Percentiles rank a stretch among this genome's conserved stretches.
Conservation (phyloP, 35 echinoderm and acorn worm species). For the Anneissia japonica region DNA sequence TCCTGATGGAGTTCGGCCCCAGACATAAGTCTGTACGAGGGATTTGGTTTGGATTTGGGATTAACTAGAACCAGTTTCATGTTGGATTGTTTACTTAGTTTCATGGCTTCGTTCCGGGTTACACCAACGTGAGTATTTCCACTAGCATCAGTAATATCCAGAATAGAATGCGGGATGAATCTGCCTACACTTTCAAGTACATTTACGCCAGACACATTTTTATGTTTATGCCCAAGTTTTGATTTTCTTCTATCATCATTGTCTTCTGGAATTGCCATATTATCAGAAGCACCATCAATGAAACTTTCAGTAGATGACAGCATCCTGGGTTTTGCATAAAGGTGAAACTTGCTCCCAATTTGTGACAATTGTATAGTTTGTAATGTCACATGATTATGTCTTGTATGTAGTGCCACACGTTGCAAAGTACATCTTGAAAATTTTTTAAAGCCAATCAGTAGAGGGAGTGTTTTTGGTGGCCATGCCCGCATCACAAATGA, state of each 20-base stretch:
- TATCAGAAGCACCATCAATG: not conserved
- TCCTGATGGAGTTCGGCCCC: not conserved
- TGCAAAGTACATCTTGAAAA: not conserved
- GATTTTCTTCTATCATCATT: not conserved
- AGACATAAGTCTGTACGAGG: not conserved
- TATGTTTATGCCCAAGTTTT: not conserved
- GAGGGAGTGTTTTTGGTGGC: not conserved
- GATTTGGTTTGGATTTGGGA: not conserved
- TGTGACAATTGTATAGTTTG: too few relatives aligned
- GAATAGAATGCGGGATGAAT: not conserved
- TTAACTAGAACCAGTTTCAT: not conserved
- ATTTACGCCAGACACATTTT: not conserved
- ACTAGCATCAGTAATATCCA: not conserved
- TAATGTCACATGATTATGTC: not conserved
- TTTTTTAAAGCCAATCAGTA: not conserved
- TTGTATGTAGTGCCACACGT: not conserved
- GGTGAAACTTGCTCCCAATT: not conserved
- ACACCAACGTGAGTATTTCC: not conserved
- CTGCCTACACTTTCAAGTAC: not conserved
- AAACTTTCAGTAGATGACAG: not conserved
- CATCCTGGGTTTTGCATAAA: not conserved
- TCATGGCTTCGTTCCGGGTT: not conserved
- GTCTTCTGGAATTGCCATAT: not conserved
- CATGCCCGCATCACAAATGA: not conserved
- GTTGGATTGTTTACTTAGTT: not conserved